A percentile compares a stretch with the other conserved stretches of the same genome.
Conservation (phyloP, 1,140 invertebrate genomes). For the Aphaenogaster floridana region DNA sequence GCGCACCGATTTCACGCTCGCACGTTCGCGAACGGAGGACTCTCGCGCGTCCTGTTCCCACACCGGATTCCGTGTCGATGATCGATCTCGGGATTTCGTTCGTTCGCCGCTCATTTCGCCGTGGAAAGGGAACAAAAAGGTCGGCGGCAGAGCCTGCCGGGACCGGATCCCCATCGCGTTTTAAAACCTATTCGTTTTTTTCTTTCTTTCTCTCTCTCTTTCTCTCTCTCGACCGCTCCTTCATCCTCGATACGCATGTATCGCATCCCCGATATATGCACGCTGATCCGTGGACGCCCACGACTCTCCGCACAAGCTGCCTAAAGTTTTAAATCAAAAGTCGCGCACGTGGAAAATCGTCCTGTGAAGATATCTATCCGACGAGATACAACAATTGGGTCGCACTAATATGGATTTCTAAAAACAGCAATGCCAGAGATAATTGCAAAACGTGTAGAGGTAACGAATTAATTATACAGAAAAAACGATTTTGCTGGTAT, state of each 20-base stretch:
- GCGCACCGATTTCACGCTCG: constrained; percentile 35
- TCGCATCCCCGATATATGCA: constrained; percentile 17
- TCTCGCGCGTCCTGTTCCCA: constrained; percentile 59
- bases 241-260: neutral
- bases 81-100: constrained; percentile 62
- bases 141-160: constrained; percentile 34
- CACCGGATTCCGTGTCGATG: constrained; percentile 63
- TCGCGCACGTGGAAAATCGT: constrained; percentile 11
- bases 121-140: constrained; percentile 53
- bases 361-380: neutral
- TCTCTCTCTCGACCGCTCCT: neutral
- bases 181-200: constrained; percentile 53
- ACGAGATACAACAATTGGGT: neutral
- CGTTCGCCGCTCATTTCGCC: constrained; percentile 43
- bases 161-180: constrained; percentile 58
- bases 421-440: neutral
- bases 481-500: too few relatives aligned
- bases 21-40: constrained; percentile 15
- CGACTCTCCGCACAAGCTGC: neutral
- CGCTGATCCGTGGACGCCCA: constrained; percentile 8
- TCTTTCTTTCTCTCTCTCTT: too few relatives aligned
- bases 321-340: constrained; percentile 44
- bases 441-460: neutral
- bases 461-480: neutral
- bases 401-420: neutral